These are phyloP conservation scores for Chiridota heheva DNA, from an alignment of 35 echinoderm and acorn worm genomes.

Conservation along the genomic window DNA sequence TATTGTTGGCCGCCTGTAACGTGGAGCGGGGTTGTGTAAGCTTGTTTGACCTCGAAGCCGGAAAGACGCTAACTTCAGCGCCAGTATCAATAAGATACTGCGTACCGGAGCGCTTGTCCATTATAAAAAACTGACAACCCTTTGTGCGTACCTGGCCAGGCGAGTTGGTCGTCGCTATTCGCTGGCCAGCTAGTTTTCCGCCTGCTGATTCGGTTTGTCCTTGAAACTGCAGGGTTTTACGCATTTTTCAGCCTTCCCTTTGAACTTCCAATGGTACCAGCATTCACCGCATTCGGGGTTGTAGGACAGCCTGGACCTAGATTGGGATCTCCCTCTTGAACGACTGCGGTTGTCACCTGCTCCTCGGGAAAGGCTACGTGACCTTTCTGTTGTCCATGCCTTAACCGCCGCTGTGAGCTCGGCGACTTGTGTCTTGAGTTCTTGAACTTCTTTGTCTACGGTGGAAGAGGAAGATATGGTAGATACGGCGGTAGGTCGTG, in stretches of 20 bases:
- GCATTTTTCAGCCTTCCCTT: neutral
- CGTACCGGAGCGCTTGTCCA: neutral
- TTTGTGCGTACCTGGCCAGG: neutral
- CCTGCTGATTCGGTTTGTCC: neutral
- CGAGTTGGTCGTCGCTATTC: slow-evolving; percentile 5
- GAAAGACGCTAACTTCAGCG: slow-evolving; percentile 1
- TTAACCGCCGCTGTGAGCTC: neutral
- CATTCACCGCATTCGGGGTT: neutral
- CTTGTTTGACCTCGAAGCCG: neutral
- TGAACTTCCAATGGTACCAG: slow-evolving; percentile 2
- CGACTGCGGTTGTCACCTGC: neutral
- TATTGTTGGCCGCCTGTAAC: neutral
- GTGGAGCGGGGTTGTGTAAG: no score
- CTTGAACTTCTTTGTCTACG: neutral
- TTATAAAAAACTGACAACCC: neutral
- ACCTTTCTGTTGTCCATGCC: neutral
- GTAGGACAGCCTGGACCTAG: neutral
- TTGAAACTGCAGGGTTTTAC: neutral
- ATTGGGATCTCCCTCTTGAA: neutral
- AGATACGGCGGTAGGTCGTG: neutral
- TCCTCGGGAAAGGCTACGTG: neutral
- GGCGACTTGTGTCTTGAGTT: neutral
- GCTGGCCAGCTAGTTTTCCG: slow-evolving; percentile 5
- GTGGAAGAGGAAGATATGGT: neutral
- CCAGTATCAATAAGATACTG: slow-evolving; percentile 8